phyloP scores from a whole-genome alignment of 2,797 vertebrate species.

The Argya squamiceps region DNA sequence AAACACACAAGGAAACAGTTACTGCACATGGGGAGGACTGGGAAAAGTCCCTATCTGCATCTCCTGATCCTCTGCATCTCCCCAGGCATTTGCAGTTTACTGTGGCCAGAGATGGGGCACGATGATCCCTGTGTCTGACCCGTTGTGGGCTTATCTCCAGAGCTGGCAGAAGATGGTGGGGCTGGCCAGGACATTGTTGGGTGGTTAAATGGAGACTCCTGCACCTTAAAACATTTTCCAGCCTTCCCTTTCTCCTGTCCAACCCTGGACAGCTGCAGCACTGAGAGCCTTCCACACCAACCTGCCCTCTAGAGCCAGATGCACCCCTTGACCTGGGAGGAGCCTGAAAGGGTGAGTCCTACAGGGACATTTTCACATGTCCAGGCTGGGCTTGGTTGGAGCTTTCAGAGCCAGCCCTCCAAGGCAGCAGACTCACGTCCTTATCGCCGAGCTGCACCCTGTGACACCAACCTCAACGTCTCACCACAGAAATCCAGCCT shows the following conservation, averaged over 20 bases:
- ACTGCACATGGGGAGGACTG: background rate
- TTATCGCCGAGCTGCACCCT: conserved; percentile 27
- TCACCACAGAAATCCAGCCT: conserved; percentile 64
- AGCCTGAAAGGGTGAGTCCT: background rate
- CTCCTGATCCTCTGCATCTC: background rate
- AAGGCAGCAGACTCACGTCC: rapidly evolving
- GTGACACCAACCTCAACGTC: conserved; percentile 61
- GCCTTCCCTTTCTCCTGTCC: background rate
- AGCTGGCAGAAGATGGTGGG: background rate
- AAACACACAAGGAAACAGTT: background rate
- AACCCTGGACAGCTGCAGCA: rapidly evolving
- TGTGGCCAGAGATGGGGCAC: background rate
- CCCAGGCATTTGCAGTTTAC: background rate
- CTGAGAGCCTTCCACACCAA: background rate
- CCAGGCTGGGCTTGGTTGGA: background rate
- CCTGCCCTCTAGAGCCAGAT: background rate
- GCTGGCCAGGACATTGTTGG: background rate
- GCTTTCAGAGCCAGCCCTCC: background rate
- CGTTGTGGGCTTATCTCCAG: background rate
- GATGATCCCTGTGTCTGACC: background rate
- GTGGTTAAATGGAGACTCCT: background rate
- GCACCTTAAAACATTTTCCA: background rate
- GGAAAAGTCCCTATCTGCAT: background rate
- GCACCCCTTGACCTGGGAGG: background rate
- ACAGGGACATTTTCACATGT: background rate